Conservation (phyloP, 2,113 vertebrate species). For the Thryonomys swinderianus region DNA sequence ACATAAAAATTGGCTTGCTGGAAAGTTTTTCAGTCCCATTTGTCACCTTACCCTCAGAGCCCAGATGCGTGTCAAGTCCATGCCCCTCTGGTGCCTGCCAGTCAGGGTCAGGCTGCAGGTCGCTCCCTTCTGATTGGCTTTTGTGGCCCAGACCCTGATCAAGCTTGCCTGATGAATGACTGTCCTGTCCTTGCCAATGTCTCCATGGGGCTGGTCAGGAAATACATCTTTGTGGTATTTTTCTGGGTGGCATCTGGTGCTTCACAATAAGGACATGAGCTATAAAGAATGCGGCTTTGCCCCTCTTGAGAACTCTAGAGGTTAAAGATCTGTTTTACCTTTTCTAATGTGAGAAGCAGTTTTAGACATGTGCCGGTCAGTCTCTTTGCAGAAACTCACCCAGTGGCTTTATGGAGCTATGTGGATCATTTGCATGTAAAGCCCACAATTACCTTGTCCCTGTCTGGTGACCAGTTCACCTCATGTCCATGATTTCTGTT, state of each 20-base stretch:
- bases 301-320: not conserved
- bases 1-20: slow-evolving; percentile 70
- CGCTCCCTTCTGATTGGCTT: slow-evolving; percentile 53
- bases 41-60: slow-evolving; percentile 66
- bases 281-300: not conserved
- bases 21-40: slow-evolving; percentile 71
- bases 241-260: not conserved
- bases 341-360: not conserved
- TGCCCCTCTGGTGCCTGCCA: slow-evolving; percentile 36
- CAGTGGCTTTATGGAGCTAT: not conserved
- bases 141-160: slow-evolving; percentile 39
- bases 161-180: slow-evolving; percentile 56
- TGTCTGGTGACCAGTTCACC: not conserved
- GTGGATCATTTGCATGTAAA: not conserved
- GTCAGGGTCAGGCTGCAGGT: slow-evolving; percentile 36
- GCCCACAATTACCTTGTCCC: not conserved
- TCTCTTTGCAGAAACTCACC: not conserved
- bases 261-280: not conserved
- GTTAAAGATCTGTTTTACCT: not conserved
- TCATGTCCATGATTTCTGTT: not conserved
- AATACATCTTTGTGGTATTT: not conserved
- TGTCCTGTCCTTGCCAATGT: slow-evolving; percentile 4
- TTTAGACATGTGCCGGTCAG: not conserved
- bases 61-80: slow-evolving; percentile 47
- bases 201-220: not conserved